Evolutionary conservation across 2,888 invertebrate genomes (phyloP).

Genomic region (Ichneumoninae sp.): DNA sequence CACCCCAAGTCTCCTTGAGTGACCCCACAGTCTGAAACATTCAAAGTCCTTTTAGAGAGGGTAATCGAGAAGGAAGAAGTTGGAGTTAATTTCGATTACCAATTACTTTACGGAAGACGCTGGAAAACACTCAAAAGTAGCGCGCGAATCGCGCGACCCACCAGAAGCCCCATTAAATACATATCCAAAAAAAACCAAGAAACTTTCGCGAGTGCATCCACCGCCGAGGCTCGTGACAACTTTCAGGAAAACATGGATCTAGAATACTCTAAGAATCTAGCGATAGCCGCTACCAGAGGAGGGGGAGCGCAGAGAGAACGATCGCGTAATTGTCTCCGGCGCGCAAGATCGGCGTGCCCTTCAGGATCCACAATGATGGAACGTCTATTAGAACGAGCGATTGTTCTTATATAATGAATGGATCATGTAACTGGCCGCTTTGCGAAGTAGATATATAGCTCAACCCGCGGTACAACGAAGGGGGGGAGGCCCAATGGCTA

Average conservation of each 20-base stretch:
- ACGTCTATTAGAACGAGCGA: conserved; percentile 82
- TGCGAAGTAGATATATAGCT: conserved; percentile 69
- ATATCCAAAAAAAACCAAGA: not conserved
- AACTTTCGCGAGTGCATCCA: not conserved
- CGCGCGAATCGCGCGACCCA: too few relatives aligned
- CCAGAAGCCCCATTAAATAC: too few relatives aligned
- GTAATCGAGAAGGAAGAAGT: too few relatives aligned
- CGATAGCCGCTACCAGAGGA: conserved; percentile 29
- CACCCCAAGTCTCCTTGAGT: too few relatives aligned
- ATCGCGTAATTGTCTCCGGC: conserved; percentile 62
- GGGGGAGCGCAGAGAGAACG: conserved; percentile 26
- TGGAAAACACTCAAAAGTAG: too few relatives aligned
- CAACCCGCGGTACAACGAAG: not conserved
- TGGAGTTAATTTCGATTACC: too few relatives aligned
- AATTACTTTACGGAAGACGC: too few relatives aligned
- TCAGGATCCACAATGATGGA: conserved; percentile 81
- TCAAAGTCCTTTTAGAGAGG: too few relatives aligned
- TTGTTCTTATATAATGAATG: conserved; percentile 84
- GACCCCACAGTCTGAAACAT: too few relatives aligned
- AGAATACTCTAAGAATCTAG: conserved; percentile 47
- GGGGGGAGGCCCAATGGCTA: not conserved
- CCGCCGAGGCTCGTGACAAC: not conserved
- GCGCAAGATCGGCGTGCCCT: conserved; percentile 76
- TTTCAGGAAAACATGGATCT: not conserved
- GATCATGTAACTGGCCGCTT: conserved; percentile 83